These are phyloP conservation scores for Meteorus colon DNA, from an alignment of 2,888 invertebrate species.

Conservation along the genomic window DNA sequence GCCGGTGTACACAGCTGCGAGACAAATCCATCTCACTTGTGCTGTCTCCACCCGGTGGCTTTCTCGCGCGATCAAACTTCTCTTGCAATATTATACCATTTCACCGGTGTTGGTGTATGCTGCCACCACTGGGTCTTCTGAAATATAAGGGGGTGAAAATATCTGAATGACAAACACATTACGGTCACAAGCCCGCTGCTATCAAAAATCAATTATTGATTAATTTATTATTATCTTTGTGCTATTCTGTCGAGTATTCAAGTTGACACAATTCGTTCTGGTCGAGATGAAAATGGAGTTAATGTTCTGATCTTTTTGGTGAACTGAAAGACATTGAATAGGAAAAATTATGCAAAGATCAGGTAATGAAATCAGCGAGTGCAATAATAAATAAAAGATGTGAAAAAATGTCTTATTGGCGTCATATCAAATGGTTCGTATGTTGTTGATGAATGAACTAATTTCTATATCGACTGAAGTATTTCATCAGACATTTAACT, in stretches of 20 bases:
- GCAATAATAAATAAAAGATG: no score
- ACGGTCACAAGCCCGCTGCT: conserved; percentile 48
- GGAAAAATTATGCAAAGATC: no score
- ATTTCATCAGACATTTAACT: no score
- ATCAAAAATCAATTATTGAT: conserved; percentile 66
- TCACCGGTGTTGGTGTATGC: not conserved
- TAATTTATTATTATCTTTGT: conserved; percentile 13
- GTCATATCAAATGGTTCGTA: no score
- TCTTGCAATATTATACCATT: conserved; percentile 46
- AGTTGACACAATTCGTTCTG: not conserved
- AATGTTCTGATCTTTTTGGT: no score
- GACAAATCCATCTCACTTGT: conserved; percentile 67
- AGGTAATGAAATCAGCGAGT: no score
- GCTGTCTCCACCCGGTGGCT: conserved; percentile 57
- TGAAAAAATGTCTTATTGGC: no score
- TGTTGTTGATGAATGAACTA: no score
- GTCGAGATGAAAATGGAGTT: no score
- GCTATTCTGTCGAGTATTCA: not conserved
- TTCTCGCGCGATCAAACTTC: conserved; percentile 54
- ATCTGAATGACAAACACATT: conserved; percentile 42
- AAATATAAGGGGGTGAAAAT: conserved; percentile 11
- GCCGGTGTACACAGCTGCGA: conserved; percentile 71
- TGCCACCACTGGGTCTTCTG: conserved; percentile 30
- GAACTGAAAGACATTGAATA: no score
- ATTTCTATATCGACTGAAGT: no score